Evolutionary conservation across 2,113 vertebrate genomes (phyloP).

Genomic region (Etheostoma cragini): DNA sequence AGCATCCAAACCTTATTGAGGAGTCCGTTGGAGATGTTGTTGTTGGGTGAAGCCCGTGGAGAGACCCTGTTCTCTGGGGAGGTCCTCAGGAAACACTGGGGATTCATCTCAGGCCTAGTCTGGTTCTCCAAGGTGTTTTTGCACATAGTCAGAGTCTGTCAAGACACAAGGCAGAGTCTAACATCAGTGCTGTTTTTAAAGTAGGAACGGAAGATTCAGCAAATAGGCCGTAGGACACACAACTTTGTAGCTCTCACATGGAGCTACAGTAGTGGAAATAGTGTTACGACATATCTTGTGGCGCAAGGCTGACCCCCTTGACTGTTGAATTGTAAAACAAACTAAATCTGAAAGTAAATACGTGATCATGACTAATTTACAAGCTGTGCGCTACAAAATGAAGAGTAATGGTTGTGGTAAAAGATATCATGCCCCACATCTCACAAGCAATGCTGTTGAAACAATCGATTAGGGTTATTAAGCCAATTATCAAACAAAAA

Average conservation of each 20-base stretch:
- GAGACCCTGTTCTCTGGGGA: conserved; percentile 80
- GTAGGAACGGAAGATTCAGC: neutral
- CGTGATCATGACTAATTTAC: neutral
- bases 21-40: conserved; percentile 87
- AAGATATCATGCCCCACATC: neutral
- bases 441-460: neutral
- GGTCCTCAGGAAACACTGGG: conserved; percentile 87
- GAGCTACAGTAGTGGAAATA: too few species aligned
- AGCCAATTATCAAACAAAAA: too few species aligned
- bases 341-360: neutral
- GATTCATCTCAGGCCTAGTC: conserved; percentile 78
- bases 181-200: conserved; percentile 2
- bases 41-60: conserved; percentile 76
- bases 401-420: neutral
- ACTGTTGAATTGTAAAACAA: neutral
- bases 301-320: too few species aligned
- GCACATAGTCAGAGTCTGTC: conserved; percentile 88
- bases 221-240: neutral
- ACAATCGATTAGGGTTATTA: neutral
- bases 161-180: conserved; percentile 18
- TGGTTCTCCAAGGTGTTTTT: conserved; percentile 83
- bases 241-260: neutral
- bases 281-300: too few species aligned
- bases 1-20: conserved; percentile 86
- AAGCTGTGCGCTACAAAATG: neutral